A percentile compares a stretch with the other conserved stretches of the same genome.
Conservation (phyloP, 2,888 invertebrate genomes). For the Leucozona laternaria region DNA sequence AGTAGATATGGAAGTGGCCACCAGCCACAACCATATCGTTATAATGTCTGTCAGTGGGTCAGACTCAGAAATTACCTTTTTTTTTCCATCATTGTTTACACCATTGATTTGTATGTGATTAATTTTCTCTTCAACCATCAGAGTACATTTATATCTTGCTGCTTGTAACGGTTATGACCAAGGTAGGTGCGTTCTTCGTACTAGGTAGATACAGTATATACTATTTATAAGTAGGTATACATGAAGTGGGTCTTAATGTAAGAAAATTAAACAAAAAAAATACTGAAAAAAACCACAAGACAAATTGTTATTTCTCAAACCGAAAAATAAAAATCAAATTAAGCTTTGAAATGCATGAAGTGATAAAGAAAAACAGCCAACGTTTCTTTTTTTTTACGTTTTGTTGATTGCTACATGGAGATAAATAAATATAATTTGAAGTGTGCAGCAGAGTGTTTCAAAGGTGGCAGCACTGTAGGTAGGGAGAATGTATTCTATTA, state of each 20-base stretch:
- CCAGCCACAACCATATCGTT: slow-evolving; percentile 18
- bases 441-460: slow-evolving; percentile 49
- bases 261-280: slow-evolving; percentile 36
- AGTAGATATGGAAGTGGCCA: background rate
- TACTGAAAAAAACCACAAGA: slow-evolving; percentile 28
- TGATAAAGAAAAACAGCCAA: slow-evolving; percentile 24
- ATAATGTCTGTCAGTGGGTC: slow-evolving; percentile 65
- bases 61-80: slow-evolving; percentile 61
- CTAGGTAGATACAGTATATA: no score
- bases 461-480: slow-evolving; percentile 2
- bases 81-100: slow-evolving; percentile 61
- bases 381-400: slow-evolving; percentile 36
- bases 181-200: slow-evolving; percentile 38
- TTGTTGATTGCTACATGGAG: slow-evolving; percentile 45
- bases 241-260: slow-evolving; percentile 50
- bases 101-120: slow-evolving; percentile 64
- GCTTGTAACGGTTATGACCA: slow-evolving; percentile 57
- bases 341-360: slow-evolving; percentile 35
- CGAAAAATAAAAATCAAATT: slow-evolving; percentile 37
- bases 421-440: slow-evolving; percentile 44
- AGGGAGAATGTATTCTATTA: background rate
- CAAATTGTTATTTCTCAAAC: slow-evolving; percentile 51
- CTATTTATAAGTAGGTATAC: background rate
- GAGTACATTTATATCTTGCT: slow-evolving; percentile 45
- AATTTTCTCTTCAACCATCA: slow-evolving; percentile 31